phyloP scores from a whole-genome alignment of 1,140 invertebrate species.

The Diachasma alloeum region DNA sequence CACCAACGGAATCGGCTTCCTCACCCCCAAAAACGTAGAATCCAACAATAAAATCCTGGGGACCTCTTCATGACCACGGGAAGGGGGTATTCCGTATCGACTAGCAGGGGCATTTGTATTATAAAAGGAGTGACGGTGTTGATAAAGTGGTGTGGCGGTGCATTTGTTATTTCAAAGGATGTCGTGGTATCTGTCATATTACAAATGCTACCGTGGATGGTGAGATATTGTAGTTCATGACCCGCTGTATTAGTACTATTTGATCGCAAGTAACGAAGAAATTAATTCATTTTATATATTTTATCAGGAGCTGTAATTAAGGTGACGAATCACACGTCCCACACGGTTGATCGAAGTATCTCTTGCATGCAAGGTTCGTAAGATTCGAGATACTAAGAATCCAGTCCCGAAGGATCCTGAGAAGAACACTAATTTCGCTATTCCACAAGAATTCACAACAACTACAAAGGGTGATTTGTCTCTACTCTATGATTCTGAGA shows the following conservation, averaged over 20 bases:
- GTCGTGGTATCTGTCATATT: not conserved
- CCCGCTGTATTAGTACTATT: not conserved
- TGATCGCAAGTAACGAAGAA: too few species aligned
- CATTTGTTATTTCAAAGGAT: too few species aligned
- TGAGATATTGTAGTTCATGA: not conserved
- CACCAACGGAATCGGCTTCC: too few species aligned
- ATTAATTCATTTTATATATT: not conserved
- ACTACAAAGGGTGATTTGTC: too few species aligned
- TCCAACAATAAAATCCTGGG: too few species aligned
- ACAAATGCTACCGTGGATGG: not conserved
- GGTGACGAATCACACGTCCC: not conserved
- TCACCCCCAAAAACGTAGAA: too few species aligned
- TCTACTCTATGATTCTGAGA: too few species aligned
- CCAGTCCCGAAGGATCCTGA: not conserved
- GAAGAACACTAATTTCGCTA: not conserved
- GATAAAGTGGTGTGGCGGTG: too few species aligned
- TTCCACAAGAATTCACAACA: not conserved
- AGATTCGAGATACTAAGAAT: not conserved
- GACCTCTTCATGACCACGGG: too few species aligned
- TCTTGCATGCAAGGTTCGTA: not conserved
- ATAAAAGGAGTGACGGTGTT: too few species aligned
- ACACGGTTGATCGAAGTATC: not conserved
- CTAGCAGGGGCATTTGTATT: too few species aligned
- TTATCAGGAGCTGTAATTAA: not conserved
- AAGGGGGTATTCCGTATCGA: too few species aligned